These are phyloP conservation scores for Aphidius gifuensis DNA, from an alignment of 1,140 invertebrate species.

Conservation along the genomic window DNA sequence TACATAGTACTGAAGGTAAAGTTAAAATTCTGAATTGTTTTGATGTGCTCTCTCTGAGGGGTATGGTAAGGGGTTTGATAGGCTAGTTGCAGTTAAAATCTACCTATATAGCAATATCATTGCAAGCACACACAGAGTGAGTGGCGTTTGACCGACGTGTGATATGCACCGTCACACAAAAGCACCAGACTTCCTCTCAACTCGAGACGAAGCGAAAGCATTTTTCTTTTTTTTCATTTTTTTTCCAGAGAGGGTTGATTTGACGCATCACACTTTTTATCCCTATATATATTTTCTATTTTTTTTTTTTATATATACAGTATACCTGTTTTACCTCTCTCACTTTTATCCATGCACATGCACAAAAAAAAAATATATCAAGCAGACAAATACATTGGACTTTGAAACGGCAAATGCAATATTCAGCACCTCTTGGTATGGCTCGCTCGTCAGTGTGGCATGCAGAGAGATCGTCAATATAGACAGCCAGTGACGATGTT, in stretches of 20 bases:
- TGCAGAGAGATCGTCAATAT: slow-evolving; percentile 20
- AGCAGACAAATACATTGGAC: slow-evolving; percentile 15
- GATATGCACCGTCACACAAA: slow-evolving; percentile 36
- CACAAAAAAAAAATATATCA: no score
- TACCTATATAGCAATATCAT: slow-evolving; percentile 41
- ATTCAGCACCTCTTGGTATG: slow-evolving; percentile 46
- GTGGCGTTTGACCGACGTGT: slow-evolving; percentile 47
- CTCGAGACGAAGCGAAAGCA: slow-evolving; percentile 20
- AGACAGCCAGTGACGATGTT: slow-evolving; percentile 19
- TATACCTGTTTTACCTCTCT: slow-evolving; percentile 23
- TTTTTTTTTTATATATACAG: not conserved
- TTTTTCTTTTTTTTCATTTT: no score
- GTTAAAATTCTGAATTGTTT: no score
- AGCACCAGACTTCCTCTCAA: no score
- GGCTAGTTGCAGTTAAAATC: not conserved
- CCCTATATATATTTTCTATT: slow-evolving; percentile 11
- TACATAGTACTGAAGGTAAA: no score
- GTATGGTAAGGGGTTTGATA: no score
- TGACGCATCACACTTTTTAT: slow-evolving; percentile 27
- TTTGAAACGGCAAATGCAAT: slow-evolving; percentile 54
- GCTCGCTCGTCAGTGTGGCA: slow-evolving; percentile 16
- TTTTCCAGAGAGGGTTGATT: not conserved
- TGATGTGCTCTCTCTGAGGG: no score
- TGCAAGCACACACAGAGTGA: slow-evolving; percentile 30
- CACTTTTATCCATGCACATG: slow-evolving; percentile 16